A percentile compares a stretch with the other conserved stretches of the same genome.
Conservation (phyloP, 1,140 invertebrate species). For the Dermatophagoides farinae region DNA sequence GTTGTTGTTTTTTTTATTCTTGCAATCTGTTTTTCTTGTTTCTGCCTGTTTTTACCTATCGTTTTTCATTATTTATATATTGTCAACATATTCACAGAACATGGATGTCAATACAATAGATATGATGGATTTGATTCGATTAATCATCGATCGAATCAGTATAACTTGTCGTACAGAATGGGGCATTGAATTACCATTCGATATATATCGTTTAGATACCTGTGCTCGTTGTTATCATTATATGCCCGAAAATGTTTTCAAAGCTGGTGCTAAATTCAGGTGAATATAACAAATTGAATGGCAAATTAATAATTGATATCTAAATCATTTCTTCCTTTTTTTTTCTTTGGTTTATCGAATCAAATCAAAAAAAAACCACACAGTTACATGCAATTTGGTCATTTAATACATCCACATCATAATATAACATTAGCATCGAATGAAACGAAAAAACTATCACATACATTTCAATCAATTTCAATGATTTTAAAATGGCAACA, state of each 20-base stretch:
- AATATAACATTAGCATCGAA: slow-evolving; percentile 7
- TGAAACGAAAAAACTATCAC: slow-evolving; percentile 2
- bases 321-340: too few relatives aligned
- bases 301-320: background rate
- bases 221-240: slow-evolving; percentile 20
- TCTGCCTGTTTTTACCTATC: too few relatives aligned
- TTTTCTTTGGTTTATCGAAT: too few relatives aligned
- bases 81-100: too few relatives aligned
- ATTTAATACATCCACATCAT: background rate
- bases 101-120: too few relatives aligned
- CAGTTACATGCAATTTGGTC: background rate
- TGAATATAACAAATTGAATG: background rate
- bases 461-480: slow-evolving; percentile 2
- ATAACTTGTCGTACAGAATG: slow-evolving; percentile 15
- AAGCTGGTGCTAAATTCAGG: slow-evolving; percentile 10
- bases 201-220: slow-evolving; percentile 14
- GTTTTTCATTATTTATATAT: too few relatives aligned
- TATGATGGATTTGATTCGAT: too few relatives aligned
- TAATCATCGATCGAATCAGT: background rate
- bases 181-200: slow-evolving; percentile 11
- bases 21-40: too few relatives aligned
- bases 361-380: background rate
- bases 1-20: too few relatives aligned
- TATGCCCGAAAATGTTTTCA: slow-evolving; percentile 16
- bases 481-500: slow-evolving; percentile 14